Percentiles rank a stretch among this genome's conserved stretches.
Evolutionary conservation across 2,113 vertebrate species (phyloP).

Genomic region (Perca flavescens): DNA sequence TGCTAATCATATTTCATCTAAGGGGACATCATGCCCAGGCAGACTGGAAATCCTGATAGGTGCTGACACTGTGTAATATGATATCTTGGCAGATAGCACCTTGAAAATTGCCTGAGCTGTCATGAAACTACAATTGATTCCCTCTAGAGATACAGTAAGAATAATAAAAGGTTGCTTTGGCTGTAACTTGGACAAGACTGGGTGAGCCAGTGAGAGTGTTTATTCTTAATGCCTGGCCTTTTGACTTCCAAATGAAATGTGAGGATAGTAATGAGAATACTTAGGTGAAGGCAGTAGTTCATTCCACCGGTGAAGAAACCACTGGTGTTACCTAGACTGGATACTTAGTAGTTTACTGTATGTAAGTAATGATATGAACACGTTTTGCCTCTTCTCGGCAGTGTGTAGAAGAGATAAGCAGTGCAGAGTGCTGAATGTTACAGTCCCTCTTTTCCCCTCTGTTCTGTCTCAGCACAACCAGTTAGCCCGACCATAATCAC

Average conservation of each 20-base stretch:
- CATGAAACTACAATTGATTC: constrained; percentile 64
- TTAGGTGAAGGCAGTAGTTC: constrained; percentile 17
- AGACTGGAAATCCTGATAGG: constrained; percentile 54
- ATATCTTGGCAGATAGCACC: constrained; percentile 64
- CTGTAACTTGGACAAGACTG: constrained; percentile 23
- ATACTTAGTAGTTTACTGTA: constrained; percentile 59
- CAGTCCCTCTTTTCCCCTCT: constrained; percentile 15
- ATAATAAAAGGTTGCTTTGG: constrained; percentile 11
- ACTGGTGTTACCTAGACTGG: constrained; percentile 16
- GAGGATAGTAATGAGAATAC: constrained; percentile 6
- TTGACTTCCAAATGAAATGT: constrained; percentile 43
- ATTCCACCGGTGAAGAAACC: constrained; percentile 2
- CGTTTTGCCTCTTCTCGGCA: constrained; percentile 34
- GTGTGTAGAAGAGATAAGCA: constrained; percentile 48
- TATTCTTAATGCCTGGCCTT: constrained; percentile 23
- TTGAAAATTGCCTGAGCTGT: constrained; percentile 69
- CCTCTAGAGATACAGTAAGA: constrained; percentile 23
- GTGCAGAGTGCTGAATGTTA: constrained; percentile 47
- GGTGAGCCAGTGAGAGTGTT: constrained; percentile 14
- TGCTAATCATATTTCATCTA: constrained; percentile 60
- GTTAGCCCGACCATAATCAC: constrained; percentile 43
- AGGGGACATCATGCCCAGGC: constrained; percentile 42
- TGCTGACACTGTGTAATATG: constrained; percentile 68
- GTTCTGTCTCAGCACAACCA: constrained; percentile 45
- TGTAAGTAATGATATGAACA: constrained; percentile 55